Base-by-base conservation (phyloP, 2,113 vertebrate species). In the Caretta caretta region DNA sequence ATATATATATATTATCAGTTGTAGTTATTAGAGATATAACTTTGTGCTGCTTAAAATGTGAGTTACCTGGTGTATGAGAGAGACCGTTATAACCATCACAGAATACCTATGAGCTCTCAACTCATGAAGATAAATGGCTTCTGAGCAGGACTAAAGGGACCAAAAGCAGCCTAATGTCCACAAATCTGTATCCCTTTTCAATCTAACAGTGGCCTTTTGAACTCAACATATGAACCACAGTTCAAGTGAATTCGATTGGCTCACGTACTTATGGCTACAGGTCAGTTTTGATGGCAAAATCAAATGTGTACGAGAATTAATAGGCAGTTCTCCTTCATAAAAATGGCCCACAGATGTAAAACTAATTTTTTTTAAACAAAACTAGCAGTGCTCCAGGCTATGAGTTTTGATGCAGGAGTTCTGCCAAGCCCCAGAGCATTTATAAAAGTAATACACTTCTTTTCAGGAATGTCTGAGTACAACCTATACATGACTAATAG, bases 1-100 rank as follows among this genome's bases (percentile, higher is more conserved):
- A 48, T 96, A 19, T 86, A 94, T 86, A 94, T 35, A 95, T 94
- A 69, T 72, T 12, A 84, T 46, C 93, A 91, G 1, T 84, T 80
- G 91, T 93, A 95, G 86, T 97, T 81, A 59, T 87, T 97, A 75
- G 27, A 75, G 94, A 94, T 84, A 16, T 27, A 78, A 29, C 75
- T 46, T 88, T 84, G 1, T 17, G 95, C 94, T 90, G 7, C 87
- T 88, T 80, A 80, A 91, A 8, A 88, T 22, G 1, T 0, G 1
- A 35, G 89, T 53, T 5, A 0, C 22, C 0, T 2, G 79, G 8
- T 51, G 65, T n/a, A 92, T 1, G 89, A 7, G 78, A 48, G 78
- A 72, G 22, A 31, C 27, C 1, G 69, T 42, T 35, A 57, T 54
- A 8, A 35, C 65, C n/a, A 72, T 27, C 51, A 76, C 35, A 42